Conservation (phyloP, 2,797 vertebrate species). For the Otus scops region DNA sequence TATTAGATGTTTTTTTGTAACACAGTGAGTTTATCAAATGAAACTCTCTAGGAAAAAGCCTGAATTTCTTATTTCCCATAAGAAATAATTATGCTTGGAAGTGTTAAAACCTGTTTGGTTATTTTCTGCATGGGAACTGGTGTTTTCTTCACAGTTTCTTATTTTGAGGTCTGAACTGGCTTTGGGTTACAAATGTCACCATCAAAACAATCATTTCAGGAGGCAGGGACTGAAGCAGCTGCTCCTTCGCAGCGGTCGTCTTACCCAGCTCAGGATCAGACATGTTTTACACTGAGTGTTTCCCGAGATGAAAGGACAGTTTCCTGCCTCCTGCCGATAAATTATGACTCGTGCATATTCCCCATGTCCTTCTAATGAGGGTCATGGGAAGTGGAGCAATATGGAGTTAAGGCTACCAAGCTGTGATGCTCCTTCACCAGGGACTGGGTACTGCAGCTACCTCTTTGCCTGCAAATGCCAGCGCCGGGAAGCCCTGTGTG, state of each 20-base stretch:
- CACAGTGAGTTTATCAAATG: conserved; percentile 18
- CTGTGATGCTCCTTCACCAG: accelerated
- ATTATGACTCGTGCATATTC: background rate
- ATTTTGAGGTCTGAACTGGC: background rate
- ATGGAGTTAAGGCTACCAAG: background rate
- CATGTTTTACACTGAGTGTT: background rate
- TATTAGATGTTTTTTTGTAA: background rate
- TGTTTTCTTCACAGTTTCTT: background rate
- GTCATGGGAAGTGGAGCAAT: background rate
- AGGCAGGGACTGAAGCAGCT: background rate
- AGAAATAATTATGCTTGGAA: background rate
- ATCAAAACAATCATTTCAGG: background rate
- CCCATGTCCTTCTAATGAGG: background rate
- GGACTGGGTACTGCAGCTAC: accelerated
- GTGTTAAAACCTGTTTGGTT: accelerated
- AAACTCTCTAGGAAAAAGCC: conserved; percentile 27
- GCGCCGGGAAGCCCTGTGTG: background rate
- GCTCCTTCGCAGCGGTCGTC: background rate
- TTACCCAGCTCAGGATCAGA: background rate
- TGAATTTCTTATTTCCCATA: conserved; percentile 15
- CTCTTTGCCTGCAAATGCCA: background rate
- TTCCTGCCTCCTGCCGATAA: background rate
- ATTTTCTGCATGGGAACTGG: background rate
- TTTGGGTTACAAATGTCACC: background rate
- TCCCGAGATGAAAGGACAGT: background rate